Evolutionary conservation across 2,888 invertebrate genomes (phyloP), one percentile per base, ranked within the genome.

Genomic region (Myathropa florea): DNA sequence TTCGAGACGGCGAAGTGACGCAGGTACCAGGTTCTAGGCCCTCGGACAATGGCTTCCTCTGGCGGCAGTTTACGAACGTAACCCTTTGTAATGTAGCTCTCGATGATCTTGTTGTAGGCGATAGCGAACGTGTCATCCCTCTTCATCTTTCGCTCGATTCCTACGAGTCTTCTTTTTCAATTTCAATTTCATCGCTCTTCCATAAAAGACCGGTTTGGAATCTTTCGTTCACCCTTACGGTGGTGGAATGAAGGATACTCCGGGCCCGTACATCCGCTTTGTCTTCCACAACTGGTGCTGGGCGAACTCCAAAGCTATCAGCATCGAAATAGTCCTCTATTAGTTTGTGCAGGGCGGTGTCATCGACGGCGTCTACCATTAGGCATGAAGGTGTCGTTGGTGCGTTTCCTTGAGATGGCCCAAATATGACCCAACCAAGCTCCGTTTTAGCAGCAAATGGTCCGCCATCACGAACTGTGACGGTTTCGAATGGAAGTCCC

Each of bases 1-100:
- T 90, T 90, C n/a, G 23, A 21, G 18, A 71, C 72, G 3, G 26
- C 18, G 21, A 71, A 89, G 39, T 89, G 88, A 4, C 89, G 89
- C 4, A 89, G 33, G 59, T 88, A 89, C 89, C 89, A 89, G 1
- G 61, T 88, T 60, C 63, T 78, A 6, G 55, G 55, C n/a, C 18
- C 4, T 14, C n/a, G 9, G 0, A 28, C 18, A 7, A 9, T 33
- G n/a, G 24, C 57, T 70, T 59, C 24, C 10, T 21, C 76, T 24
- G 67, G 55, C 55, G 63, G 36, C 21, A 88, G 55, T 75, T 82
- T 78, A 10, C 83, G 61, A 1, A 88, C 86, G 46, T 89, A 89
- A n/a, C 76, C 79, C 65, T 89, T 86, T 33, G 71, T 33, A 4
- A 88, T 23, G 26, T 87, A 88, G 57, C 79, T 77, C 65, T 75